Percentiles rank a stretch among this genome's conserved stretches.
These are phyloP conservation scores for Phallusia fumigata DNA, from an alignment of 23 tunicate species.

Conservation along the genomic window DNA sequence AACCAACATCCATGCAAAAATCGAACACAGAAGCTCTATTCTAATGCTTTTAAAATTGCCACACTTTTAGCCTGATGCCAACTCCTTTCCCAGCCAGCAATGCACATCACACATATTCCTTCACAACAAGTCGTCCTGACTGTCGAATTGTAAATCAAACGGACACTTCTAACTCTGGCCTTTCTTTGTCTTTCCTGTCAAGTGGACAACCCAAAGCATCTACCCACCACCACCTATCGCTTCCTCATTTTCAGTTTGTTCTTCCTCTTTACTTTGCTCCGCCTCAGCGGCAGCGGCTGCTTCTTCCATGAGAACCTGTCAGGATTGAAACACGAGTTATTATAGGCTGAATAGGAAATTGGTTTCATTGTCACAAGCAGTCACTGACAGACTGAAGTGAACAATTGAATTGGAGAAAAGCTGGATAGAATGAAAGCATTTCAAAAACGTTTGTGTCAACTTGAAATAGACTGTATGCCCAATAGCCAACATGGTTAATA, in stretches of 20 bases:
- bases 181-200: not conserved
- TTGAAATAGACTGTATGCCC: not conserved
- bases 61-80: not conserved
- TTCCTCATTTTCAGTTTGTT: slow-evolving; percentile 30
- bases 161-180: not conserved
- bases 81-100: not conserved
- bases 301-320: slow-evolving; percentile 90
- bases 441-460: not conserved
- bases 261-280: slow-evolving; percentile 40
- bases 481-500: too few relatives aligned
- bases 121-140: not conserved
- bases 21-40: too few relatives aligned
- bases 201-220: slow-evolving; percentile 11
- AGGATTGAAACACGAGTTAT: slow-evolving; percentile 16
- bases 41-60: not conserved
- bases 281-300: slow-evolving; percentile 66
- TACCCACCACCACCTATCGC: slow-evolving; percentile 61
- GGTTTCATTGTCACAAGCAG: not conserved
- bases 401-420: not conserved
- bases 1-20: too few relatives aligned
- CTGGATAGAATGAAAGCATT: not conserved
- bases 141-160: not conserved
- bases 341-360: not conserved
- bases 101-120: not conserved
- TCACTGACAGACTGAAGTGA: not conserved